Conservation (phyloP, 2,888 invertebrate species). For the Hylaea fasciaria region DNA sequence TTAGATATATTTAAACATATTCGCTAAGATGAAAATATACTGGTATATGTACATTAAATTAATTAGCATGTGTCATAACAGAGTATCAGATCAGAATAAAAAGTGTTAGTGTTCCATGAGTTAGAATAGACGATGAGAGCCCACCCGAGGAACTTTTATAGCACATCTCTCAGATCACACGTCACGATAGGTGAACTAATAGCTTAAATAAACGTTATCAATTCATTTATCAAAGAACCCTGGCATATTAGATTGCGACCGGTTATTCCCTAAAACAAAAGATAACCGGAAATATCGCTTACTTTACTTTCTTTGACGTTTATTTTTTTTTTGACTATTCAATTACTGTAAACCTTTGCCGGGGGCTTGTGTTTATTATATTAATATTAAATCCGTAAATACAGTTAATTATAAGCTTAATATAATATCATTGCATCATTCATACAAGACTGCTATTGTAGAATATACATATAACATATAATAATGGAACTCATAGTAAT, state of each 20-base stretch:
- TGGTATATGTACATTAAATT: no score
- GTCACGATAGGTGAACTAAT: no score
- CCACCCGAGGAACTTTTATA: no score
- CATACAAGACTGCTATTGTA: constrained; percentile 22
- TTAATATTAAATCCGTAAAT: constrained; percentile 2
- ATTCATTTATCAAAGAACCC: background rate
- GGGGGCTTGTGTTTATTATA: constrained; percentile 2
- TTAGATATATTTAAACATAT: no score
- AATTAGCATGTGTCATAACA: no score
- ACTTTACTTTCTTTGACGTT: background rate
- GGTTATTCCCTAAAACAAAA: no score
- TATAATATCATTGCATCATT: constrained; percentile 19
- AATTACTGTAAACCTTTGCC: constrained; percentile 1
- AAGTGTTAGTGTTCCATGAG: no score
- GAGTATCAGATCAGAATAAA: no score
- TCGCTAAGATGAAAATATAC: no score
- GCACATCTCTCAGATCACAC: no score
- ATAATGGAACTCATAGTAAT: background rate
- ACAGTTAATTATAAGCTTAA: background rate
- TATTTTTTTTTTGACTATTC: background rate
- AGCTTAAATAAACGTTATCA: no score
- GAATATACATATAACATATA: constrained; percentile 3
- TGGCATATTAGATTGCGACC: background rate
- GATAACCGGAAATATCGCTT: constrained; percentile 6
- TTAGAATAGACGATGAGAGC: no score